Percentiles rank a stretch among this genome's conserved stretches.
Evolutionary conservation across 2,888 invertebrate genomes (phyloP).

Genomic region (Phaedon cochleariae): DNA sequence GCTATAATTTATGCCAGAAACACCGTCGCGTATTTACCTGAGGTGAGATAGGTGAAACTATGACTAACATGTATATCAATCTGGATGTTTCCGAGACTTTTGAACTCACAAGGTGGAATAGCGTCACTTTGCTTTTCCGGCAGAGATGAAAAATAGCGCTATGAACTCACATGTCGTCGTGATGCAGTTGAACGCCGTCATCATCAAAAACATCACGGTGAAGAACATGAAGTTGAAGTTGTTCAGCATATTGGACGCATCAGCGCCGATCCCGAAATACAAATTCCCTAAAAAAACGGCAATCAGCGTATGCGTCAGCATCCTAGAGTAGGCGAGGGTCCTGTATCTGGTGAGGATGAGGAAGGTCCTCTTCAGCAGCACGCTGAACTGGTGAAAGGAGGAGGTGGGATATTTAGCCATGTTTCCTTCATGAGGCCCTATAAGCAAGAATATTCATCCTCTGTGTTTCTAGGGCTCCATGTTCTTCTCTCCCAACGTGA

Average conservation of each 20-base stretch:
- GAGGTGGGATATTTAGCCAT: slow-evolving; percentile 71
- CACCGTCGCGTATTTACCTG: too few species aligned
- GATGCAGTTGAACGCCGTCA: slow-evolving; percentile 91
- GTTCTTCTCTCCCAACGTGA: too few species aligned
- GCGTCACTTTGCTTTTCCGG: too few species aligned
- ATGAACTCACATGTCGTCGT: slow-evolving; percentile 92
- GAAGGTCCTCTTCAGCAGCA: slow-evolving; percentile 71
- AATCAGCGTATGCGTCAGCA: slow-evolving; percentile 81
- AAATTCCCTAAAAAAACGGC: slow-evolving; percentile 84
- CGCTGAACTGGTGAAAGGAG: slow-evolving; percentile 66
- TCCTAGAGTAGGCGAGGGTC: slow-evolving; percentile 78
- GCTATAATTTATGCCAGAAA: too few species aligned
- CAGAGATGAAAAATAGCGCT: too few species aligned
- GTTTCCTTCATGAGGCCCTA: too few species aligned
- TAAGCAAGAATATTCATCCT: too few species aligned
- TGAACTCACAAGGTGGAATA: too few species aligned
- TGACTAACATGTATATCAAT: too few species aligned
- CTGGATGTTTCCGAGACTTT: too few species aligned
- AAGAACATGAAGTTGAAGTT: slow-evolving; percentile 92
- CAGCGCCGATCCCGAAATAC: slow-evolving; percentile 86
- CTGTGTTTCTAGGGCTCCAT: too few species aligned
- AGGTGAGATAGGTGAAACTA: too few species aligned
- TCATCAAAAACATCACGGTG: slow-evolving; percentile 93
- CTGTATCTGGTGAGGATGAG: slow-evolving; percentile 75
- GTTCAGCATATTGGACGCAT: slow-evolving; percentile 82